Conservation (phyloP, 2,888 invertebrate species). For the Podotricha telesiphe region DNA sequence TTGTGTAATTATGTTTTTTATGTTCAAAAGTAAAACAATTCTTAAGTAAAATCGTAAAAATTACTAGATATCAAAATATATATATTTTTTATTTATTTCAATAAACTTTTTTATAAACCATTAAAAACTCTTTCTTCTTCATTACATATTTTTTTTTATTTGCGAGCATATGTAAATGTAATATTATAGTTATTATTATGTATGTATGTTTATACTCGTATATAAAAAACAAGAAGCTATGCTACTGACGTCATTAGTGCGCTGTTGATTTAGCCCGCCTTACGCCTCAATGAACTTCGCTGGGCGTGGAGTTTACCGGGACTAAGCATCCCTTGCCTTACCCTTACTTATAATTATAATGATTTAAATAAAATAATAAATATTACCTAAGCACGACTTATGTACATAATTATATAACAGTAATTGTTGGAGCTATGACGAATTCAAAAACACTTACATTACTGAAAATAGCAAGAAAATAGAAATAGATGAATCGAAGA, state of each 20-base stretch:
- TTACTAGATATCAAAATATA: too few relatives aligned
- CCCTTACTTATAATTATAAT: conserved; percentile 46
- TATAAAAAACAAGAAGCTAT: conserved; percentile 1
- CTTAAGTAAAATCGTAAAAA: too few relatives aligned
- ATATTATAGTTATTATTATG: background rate
- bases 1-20: too few relatives aligned
- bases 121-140: too few relatives aligned
- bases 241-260: conserved; percentile 77
- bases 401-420: background rate
- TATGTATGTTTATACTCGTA: conserved; percentile 5
- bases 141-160: background rate
- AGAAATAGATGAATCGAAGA: too few relatives aligned
- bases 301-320: conserved; percentile 61
- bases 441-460: too few relatives aligned
- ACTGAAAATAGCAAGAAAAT: too few relatives aligned
- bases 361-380: conserved; percentile 28
- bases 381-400: background rate
- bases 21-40: too few relatives aligned
- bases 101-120: background rate
- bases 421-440: background rate
- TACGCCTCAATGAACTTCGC: conserved; percentile 62
- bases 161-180: background rate
- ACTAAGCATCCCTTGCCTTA: conserved; percentile 35
- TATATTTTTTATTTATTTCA: too few relatives aligned
- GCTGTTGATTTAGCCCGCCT: conserved; percentile 78